phyloP scores from a whole-genome alignment of 2,797 vertebrate species.

The Mallotus villosus region DNA sequence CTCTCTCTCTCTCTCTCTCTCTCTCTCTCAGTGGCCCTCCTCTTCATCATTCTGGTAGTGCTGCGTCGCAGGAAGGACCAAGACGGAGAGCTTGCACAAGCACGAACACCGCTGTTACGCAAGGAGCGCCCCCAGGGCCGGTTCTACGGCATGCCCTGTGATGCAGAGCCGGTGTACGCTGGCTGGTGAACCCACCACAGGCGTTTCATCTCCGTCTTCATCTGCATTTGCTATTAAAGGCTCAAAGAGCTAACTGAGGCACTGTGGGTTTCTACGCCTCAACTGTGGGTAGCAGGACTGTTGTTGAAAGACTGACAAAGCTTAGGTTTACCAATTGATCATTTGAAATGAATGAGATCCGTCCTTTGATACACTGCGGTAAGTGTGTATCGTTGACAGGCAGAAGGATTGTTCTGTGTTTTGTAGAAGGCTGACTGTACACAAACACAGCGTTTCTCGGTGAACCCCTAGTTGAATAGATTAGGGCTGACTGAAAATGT shows the following conservation, averaged over 20 bases:
- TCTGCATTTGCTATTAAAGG: background rate
- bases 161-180: constrained; percentile 84
- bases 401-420: constrained; percentile 17
- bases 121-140: constrained; percentile 61
- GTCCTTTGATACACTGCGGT: constrained; percentile 18
- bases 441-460: constrained; percentile 19
- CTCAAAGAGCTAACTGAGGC: background rate
- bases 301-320: constrained; percentile 27
- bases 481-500: constrained; percentile 37
- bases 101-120: constrained; percentile 73
- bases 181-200: constrained; percentile 77
- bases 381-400: constrained; percentile 30
- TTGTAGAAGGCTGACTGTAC: constrained; percentile 41
- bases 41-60: constrained; percentile 73
- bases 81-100: constrained; percentile 62
- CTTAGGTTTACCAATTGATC: constrained; percentile 6
- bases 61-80: constrained; percentile 66
- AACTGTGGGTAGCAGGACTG: constrained; percentile 31
- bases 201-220: background rate
- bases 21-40: constrained; percentile 67
- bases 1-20: constrained; percentile 8
- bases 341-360: constrained; percentile 14
- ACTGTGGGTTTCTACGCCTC: constrained; percentile 1
- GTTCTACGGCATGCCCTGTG: constrained; percentile 76
- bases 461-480: constrained; percentile 41